Evolutionary conservation across 2,888 invertebrate genomes (phyloP).

Genomic region (Eristalis pertinax): DNA sequence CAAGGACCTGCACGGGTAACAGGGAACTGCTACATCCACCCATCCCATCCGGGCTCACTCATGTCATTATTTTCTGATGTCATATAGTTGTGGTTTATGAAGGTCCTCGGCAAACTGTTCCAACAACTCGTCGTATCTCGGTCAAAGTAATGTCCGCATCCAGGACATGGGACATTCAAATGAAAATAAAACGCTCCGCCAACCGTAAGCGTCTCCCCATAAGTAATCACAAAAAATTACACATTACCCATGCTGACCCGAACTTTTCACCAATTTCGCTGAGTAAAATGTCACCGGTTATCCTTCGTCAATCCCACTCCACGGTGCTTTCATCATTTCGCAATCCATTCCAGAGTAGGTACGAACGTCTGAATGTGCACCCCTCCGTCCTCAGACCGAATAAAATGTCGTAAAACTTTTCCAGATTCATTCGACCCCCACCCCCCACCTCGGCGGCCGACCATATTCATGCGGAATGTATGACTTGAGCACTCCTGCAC

Average conservation of each 20-base stretch:
- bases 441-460: not conserved
- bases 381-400: not conserved
- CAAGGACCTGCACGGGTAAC: not conserved
- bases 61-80: not conserved
- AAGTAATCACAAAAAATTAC: constrained; percentile 34
- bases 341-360: constrained; percentile 9
- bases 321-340: constrained; percentile 8
- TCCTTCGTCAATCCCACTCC: not conserved
- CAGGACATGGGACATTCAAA: not conserved
- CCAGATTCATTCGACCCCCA: not conserved
- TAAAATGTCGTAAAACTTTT: constrained; percentile 42
- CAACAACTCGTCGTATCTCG: not conserved
- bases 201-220: not conserved
- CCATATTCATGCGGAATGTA: constrained; percentile 9
- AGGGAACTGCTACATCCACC: not conserved
- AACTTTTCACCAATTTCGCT: constrained; percentile 38
- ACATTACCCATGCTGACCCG: constrained; percentile 25
- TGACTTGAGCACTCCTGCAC: constrained; percentile 11
- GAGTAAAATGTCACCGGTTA: constrained; percentile 20
- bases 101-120: not conserved
- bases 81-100: not conserved
- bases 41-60: not conserved
- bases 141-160: not conserved
- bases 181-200: not conserved
- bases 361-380: too few species aligned